Evolutionary conservation across 2,888 invertebrate genomes (phyloP).

Genomic region (Ormyrus pomaceus): DNA sequence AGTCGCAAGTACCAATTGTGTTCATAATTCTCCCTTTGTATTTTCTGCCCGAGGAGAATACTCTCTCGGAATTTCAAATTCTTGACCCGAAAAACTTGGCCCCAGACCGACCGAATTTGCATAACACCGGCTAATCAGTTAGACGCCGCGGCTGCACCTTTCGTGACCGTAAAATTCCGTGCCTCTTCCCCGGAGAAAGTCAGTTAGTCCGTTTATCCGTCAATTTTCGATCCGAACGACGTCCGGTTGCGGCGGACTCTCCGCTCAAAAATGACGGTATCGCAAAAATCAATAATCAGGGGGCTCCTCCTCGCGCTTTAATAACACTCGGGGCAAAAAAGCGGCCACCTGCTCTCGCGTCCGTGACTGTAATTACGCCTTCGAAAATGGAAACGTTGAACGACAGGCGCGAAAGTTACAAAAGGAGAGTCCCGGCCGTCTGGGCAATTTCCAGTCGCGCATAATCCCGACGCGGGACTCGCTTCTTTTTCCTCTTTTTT

Average conservation of each 20-base stretch:
- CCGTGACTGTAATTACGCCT: background rate
- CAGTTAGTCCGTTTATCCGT: too few species aligned
- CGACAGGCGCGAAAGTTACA: background rate
- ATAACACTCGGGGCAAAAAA: too few species aligned
- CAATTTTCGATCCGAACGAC: too few species aligned
- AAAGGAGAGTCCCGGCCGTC: background rate
- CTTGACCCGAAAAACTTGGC: background rate
- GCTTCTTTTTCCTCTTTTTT: background rate
- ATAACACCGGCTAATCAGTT: too few species aligned
- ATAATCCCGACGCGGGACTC: background rate
- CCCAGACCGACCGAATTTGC: too few species aligned
- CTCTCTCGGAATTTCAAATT: background rate
- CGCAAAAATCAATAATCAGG: background rate
- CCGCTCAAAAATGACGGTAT: background rate
- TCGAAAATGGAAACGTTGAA: background rate
- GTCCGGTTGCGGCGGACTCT: too few species aligned
- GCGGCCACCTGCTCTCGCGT: constrained; percentile 3
- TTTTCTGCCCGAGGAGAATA: background rate
- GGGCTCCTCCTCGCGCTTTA: too few species aligned
- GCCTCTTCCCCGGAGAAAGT: too few species aligned
- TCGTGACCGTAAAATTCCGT: too few species aligned
- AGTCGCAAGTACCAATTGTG: background rate
- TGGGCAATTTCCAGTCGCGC: background rate
- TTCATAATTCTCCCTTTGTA: constrained; percentile 4
- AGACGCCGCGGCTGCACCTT: too few species aligned